phyloP scores from a whole-genome alignment of 2,797 vertebrate genomes.

The Rhynchonycteris naso region DNA sequence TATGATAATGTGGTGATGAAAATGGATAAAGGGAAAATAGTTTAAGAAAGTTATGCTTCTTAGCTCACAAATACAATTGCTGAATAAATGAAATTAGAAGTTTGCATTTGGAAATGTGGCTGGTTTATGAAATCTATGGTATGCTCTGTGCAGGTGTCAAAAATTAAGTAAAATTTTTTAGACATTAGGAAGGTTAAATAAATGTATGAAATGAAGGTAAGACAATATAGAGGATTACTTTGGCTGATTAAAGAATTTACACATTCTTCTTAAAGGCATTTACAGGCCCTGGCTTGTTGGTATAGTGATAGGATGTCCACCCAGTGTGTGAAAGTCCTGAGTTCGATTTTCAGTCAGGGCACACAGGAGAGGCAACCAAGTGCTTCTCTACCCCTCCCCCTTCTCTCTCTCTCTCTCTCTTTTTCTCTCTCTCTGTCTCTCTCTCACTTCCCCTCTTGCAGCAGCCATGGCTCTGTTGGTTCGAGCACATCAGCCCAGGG shows the following conservation, averaged over 20 bases:
- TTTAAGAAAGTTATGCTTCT: not conserved
- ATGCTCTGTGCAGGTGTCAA: not conserved
- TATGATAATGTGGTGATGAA: not conserved
- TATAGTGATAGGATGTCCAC: no score
- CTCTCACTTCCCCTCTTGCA: no score
- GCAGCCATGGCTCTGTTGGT: no score
- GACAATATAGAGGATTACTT: not conserved
- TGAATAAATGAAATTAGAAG: not conserved
- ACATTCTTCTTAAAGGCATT: not conserved
- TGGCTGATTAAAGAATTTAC: not conserved
- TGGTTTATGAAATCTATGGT: not conserved
- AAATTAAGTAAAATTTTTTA: not conserved
- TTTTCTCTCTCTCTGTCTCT: no score
- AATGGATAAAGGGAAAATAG: not conserved
- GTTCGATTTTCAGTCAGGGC: no score
- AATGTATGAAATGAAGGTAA: not conserved
- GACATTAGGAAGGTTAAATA: not conserved
- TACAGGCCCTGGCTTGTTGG: not conserved
- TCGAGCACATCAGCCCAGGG: no score
- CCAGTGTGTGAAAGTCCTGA: no score
- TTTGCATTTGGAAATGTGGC: not conserved
- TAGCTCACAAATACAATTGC: not conserved
- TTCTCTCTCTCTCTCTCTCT: no score
- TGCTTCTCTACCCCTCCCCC: no score
- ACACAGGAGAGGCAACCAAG: no score